Base-by-base conservation (phyloP, 2,113 vertebrate genomes). In the Coptodon bakossiorum region DNA sequence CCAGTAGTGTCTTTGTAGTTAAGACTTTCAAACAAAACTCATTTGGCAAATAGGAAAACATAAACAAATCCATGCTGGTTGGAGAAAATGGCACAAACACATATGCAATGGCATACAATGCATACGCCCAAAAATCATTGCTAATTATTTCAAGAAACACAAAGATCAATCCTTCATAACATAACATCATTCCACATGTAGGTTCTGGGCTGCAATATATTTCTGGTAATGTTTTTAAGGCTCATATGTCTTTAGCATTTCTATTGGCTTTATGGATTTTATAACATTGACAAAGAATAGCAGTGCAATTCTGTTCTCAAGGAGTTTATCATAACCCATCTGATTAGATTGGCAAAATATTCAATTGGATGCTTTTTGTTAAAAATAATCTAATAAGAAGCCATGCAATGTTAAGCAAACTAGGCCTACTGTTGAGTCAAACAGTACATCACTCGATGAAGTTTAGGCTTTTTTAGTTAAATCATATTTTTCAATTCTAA, bases 91-190 rank as follows among this genome's bases (percentile, higher is more conserved):
- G 34, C 80, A 86, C 57, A 86, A 79, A 88, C 85, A 86, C 84
- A 88, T 83, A 82, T 24, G 6, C 59, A 84, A 40, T 76, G 6
- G 61, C 85, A 87, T 76, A 90, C 73, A 90, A 96, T 80, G 53
- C 76, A 88, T 50, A 40, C 22, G 31, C 87, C 63, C 94, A 50
- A 80, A 98, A 98, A 98, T 98, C 96, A 96, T 98, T 99, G 96
- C 95, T 98, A 99, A 98, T 98, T 98, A 97, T 97, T 98, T 98
- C 97, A 98, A 97, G 97, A 96, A 95, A 97, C 96, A 97, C 96
- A 97, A 97, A 96, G 97, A 98, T 99, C 98, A 98, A 98, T 98
- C 97, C 95, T 96, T 97, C 96, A 96, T 97, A 98, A 98, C 92
- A 52, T 97, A 97, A 95, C 90, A 97, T 97, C 97, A 97, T 97